Conservation (phyloP, 2,888 invertebrate species). For the Auanema freiburgensis region DNA sequence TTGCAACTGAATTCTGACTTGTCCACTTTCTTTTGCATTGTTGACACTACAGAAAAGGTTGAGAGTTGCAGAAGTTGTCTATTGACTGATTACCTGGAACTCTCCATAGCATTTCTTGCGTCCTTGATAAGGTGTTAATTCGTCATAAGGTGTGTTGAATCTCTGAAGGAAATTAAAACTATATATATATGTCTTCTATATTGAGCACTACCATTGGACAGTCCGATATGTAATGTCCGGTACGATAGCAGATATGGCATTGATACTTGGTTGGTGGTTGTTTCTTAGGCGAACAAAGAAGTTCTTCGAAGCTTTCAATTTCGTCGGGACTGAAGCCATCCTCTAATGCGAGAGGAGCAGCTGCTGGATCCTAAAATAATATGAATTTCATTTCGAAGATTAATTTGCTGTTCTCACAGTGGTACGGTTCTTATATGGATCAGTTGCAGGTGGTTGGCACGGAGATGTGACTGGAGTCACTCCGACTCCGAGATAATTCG, state of each 20-base stretch:
- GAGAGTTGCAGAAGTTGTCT: neutral
- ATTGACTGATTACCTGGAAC: slow-evolving; percentile 39
- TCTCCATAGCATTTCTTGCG: slow-evolving; percentile 64
- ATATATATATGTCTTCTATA: neutral
- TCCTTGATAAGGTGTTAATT: slow-evolving; percentile 64
- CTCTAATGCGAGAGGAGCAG: slow-evolving; percentile 38
- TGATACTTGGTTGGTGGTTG: slow-evolving; percentile 59
- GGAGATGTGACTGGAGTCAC: neutral
- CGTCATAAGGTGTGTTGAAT: slow-evolving; percentile 62
- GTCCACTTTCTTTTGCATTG: slow-evolving; percentile 48
- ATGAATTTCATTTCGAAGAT: neutral
- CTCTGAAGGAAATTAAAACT: slow-evolving; percentile 37
- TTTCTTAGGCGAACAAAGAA: slow-evolving; percentile 63
- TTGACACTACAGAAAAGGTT: slow-evolving; percentile 34
- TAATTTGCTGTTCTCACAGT: neutral
- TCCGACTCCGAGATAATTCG: slow-evolving; percentile 32
- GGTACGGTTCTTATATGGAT: slow-evolving; percentile 15
- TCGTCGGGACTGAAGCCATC: slow-evolving; percentile 60
- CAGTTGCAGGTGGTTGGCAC: neutral
- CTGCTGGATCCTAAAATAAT: slow-evolving; percentile 6
- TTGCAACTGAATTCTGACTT: slow-evolving; percentile 61
- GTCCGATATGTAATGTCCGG: slow-evolving; percentile 61
- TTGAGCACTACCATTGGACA: slow-evolving; percentile 50
- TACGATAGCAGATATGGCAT: slow-evolving; percentile 62
- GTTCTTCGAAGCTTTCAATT: slow-evolving; percentile 59